These are phyloP conservation scores for Bos taurus DNA, from an alignment of 2,113 vertebrate genomes.

Conservation along the genomic window DNA sequence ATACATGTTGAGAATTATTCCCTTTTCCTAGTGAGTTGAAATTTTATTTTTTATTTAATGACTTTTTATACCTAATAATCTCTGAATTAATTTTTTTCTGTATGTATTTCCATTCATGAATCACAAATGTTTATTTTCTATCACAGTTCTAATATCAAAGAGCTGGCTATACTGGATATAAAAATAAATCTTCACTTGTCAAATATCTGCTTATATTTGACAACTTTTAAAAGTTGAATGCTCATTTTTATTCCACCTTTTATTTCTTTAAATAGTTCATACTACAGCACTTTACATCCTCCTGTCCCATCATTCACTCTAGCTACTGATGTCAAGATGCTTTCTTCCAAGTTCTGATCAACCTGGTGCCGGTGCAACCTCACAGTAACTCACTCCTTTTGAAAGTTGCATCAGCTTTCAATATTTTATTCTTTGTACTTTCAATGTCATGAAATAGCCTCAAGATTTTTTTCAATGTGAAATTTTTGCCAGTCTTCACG, in stretches of 20 bases:
- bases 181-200: background rate
- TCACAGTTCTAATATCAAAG: background rate
- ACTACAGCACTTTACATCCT: background rate
- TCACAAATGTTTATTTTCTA: background rate
- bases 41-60: background rate
- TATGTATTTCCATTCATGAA: background rate
- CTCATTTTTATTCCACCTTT: background rate
- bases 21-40: background rate
- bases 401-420: background rate
- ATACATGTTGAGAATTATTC: background rate
- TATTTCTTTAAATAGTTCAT: background rate
- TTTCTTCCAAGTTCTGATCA: background rate
- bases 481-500: background rate
- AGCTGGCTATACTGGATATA: background rate
- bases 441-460: background rate
- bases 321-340: background rate
- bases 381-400: background rate
- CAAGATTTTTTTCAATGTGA: background rate
- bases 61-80: background rate
- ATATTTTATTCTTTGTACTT: background rate
- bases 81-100: background rate
- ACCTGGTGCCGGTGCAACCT: background rate
- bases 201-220: background rate
- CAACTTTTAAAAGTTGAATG: background rate
- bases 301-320: background rate